A percentile compares a stretch with the other conserved stretches of the same genome.
phyloP scores from a whole-genome alignment of 2,797 vertebrate species.

The Choloepus didactylus region DNA sequence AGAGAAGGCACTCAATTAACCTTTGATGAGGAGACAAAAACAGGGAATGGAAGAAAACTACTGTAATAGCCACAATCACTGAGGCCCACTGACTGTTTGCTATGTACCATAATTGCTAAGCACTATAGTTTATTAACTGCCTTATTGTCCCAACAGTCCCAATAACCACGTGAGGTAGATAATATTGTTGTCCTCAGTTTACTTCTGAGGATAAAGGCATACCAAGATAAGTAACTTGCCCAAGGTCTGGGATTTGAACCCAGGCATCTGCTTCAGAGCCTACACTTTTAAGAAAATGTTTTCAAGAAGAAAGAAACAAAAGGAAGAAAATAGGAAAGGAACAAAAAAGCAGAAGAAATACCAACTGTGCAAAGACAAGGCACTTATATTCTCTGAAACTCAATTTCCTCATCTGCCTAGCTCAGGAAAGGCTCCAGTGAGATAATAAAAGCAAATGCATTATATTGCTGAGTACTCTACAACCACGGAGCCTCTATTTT shows the following conservation, averaged over 20 bases:
- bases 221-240: background rate
- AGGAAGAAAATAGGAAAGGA: background rate
- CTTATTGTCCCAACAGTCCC: background rate
- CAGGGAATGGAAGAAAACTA: background rate
- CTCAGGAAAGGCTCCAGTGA: background rate
- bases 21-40: background rate
- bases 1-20: background rate
- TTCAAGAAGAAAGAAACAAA: conserved; percentile 9
- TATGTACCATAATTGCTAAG: background rate
- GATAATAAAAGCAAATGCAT: background rate
- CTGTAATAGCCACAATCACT: background rate
- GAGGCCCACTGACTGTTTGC: background rate
- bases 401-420: background rate
- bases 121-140: background rate
- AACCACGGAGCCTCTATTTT: background rate
- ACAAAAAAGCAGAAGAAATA: conserved; percentile 9
- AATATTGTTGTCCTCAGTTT: background rate
- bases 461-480: background rate
- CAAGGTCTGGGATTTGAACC: background rate
- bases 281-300: conserved; percentile 14
- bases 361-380: background rate
- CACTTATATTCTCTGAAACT: conserved; percentile 32
- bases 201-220: background rate
- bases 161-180: background rate
- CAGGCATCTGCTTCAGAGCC: background rate